Evolutionary conservation across 1,140 invertebrate species (phyloP).

Genomic region (Lerema accius): DNA sequence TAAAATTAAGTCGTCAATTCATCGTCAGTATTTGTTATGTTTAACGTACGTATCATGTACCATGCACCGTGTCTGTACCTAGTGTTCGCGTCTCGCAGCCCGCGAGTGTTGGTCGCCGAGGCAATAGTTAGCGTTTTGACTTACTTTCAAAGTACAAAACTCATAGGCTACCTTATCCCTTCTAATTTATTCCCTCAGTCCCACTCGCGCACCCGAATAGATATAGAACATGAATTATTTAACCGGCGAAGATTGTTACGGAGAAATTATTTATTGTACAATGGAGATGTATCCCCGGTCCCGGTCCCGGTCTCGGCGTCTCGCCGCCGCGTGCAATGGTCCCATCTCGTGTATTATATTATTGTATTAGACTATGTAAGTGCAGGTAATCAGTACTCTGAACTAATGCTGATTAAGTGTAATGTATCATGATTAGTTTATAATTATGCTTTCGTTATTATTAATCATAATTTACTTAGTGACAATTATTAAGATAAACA

Average conservation of each 20-base stretch:
- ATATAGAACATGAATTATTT: slow-evolving; percentile 72
- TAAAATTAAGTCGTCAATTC: not conserved
- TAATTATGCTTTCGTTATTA: slow-evolving; percentile 81
- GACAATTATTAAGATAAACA: slow-evolving; percentile 68
- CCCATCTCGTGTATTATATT: slow-evolving; percentile 73
- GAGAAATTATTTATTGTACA: slow-evolving; percentile 70
- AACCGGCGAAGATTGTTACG: slow-evolving; percentile 61
- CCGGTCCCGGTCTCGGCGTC: slow-evolving; percentile 41
- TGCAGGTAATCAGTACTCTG: slow-evolving; percentile 61
- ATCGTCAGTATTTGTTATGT: not conserved
- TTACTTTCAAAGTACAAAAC: slow-evolving; percentile 81
- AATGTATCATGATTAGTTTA: slow-evolving; percentile 80
- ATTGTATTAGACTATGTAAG: slow-evolving; percentile 72
- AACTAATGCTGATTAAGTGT: slow-evolving; percentile 70
- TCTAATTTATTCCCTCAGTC: slow-evolving; percentile 65
- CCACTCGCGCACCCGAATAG: slow-evolving; percentile 58
- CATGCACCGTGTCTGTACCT: no score
- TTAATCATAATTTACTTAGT: slow-evolving; percentile 80
- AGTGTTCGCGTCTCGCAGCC: no score
- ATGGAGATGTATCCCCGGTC: slow-evolving; percentile 58
- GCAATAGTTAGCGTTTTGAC: slow-evolving; percentile 54
- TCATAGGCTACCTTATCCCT: slow-evolving; percentile 63
- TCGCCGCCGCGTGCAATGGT: slow-evolving; percentile 66
- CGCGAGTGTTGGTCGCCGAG: not conserved
- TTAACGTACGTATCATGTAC: no score